Conservation (phyloP, 2,797 vertebrate species). For the Chromis chromis region DNA sequence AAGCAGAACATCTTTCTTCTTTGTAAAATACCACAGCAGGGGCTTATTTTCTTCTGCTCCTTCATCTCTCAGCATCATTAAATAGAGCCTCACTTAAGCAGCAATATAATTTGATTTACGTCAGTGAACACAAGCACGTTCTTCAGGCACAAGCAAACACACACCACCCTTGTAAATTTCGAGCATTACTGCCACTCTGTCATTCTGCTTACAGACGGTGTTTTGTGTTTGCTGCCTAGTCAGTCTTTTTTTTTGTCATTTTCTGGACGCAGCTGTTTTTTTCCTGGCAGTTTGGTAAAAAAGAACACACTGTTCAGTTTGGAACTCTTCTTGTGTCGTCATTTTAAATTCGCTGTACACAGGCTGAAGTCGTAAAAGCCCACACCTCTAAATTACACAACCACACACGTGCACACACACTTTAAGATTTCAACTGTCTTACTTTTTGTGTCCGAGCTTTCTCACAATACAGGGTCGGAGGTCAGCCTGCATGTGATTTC, state of each 20-base stretch:
- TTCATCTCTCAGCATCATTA: constrained; percentile 3
- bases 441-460: background rate
- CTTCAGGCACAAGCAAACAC: constrained; percentile 17
- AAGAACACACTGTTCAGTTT: constrained; percentile 61
- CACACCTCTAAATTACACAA: constrained; percentile 30
- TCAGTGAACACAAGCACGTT: constrained; percentile 33
- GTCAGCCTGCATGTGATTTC: constrained; percentile 1
- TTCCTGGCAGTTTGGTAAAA: constrained; percentile 8
- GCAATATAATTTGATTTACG: constrained; percentile 26
- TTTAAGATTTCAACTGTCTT: background rate
- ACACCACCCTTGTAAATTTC: constrained; percentile 35
- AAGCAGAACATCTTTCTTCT: background rate
- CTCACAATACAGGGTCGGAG: constrained; percentile 6
- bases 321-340: constrained; percentile 13
- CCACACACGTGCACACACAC: background rate
- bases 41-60: background rate
- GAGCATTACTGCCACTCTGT: constrained; percentile 6
- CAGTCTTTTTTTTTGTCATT: constrained; percentile 12
- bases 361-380: constrained; percentile 13
- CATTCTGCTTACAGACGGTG: constrained; percentile 40
- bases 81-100: background rate
- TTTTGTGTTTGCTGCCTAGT: constrained; percentile 50
- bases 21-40: background rate
- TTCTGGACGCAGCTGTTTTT: constrained; percentile 41
- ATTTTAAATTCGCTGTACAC: constrained; percentile 30